Evolutionary conservation across 30 jellyfish, hydroid and myxozoan species (phyloP).

Genomic region (Hydra vulgaris): DNA sequence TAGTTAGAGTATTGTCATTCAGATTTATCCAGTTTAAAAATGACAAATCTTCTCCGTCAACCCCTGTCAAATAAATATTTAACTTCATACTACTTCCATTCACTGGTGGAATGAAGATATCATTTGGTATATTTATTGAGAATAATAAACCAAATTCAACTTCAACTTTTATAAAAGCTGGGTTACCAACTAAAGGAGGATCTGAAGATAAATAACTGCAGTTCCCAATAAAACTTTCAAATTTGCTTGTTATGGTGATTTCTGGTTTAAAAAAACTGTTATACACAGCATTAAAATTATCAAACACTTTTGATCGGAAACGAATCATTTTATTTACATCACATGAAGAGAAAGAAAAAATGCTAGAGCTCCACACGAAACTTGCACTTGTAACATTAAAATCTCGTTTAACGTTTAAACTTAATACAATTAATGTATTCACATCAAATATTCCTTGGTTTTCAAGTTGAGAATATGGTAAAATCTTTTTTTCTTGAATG

Average conservation of each 20-base stretch:
- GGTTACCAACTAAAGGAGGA: constrained; percentile 37
- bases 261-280: constrained; percentile 36
- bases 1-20: constrained; percentile 2
- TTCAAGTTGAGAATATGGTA: neutral
- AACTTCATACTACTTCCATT: constrained; percentile 52
- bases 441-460: constrained; percentile 26
- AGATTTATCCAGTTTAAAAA: constrained; percentile 19
- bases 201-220: constrained; percentile 47
- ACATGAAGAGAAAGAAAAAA: constrained; percentile 34
- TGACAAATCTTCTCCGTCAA: constrained; percentile 7
- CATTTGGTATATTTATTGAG: constrained; percentile 28
- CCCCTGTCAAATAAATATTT: constrained; percentile 15
- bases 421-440: neutral
- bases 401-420: constrained; percentile 14
- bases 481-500: constrained; percentile 22
- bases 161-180: constrained; percentile 6
- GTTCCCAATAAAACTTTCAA: constrained; percentile 16
- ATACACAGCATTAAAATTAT: constrained; percentile 22
- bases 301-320: constrained; percentile 30
- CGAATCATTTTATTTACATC: constrained; percentile 26
- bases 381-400: constrained; percentile 21
- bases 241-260: constrained; percentile 11
- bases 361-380: constrained; percentile 36
- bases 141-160: constrained; percentile 36
- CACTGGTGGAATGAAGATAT: constrained; percentile 46